Evolutionary conservation across 2,888 invertebrate genomes (phyloP).

Genomic region (Eupithecia abbreviata): DNA sequence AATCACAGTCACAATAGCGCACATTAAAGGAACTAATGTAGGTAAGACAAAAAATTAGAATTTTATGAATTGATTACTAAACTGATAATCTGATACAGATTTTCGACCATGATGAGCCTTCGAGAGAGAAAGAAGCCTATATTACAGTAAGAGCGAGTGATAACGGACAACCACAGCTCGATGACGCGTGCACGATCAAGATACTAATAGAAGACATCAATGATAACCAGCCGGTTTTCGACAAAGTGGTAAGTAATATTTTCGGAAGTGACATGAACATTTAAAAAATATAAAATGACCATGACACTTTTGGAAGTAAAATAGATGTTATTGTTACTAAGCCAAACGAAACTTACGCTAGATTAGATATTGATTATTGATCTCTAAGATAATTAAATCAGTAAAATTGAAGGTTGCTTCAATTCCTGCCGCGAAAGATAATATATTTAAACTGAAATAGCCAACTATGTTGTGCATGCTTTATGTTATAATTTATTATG

Average conservation of each 20-base stretch:
- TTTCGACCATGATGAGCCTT: constrained; percentile 96
- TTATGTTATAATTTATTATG: not conserved
- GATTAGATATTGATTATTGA: not conserved
- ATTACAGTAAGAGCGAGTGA: constrained; percentile 96
- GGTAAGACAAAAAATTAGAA: constrained; percentile 41
- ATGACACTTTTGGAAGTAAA: not conserved
- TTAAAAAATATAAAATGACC: not conserved
- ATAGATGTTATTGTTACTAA: constrained; percentile 11
- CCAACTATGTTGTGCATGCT: constrained; percentile 19
- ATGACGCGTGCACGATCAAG: constrained; percentile 96
- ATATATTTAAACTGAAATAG: not conserved
- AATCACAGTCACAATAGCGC: constrained; percentile 29
- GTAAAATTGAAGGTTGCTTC: not conserved
- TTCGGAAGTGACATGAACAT: not conserved
- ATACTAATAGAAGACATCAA: constrained; percentile 96
- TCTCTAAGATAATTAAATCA: not conserved
- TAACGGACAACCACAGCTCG: constrained; percentile 94
- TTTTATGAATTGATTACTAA: constrained; percentile 30
- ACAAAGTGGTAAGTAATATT: constrained; percentile 87
- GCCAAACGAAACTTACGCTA: constrained; percentile 25
- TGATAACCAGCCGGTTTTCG: constrained; percentile 93
- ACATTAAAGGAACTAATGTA: constrained; percentile 49
- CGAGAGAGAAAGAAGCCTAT: constrained; percentile 91
- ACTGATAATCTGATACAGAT: constrained; percentile 69
- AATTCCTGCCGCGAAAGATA: not conserved